Conservation (phyloP, 2,797 vertebrate genomes). For the Spheniscus humboldti region DNA sequence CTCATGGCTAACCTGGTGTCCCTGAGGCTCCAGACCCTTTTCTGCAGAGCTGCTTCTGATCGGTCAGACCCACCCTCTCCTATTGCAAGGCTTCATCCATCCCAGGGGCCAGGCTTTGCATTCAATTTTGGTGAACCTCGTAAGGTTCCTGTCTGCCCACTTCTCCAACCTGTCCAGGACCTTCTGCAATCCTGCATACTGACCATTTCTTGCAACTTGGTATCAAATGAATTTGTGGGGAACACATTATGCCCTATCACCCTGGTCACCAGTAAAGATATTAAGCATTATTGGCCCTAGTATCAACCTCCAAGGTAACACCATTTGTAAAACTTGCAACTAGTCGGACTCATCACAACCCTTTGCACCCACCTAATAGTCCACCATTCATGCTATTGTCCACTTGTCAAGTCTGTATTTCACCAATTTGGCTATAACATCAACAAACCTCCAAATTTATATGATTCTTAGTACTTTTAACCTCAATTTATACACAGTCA, state of each 20-base stretch:
- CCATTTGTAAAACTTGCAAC: not conserved
- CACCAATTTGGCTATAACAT: not conserved
- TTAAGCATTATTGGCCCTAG: not conserved
- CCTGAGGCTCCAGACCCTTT: not conserved
- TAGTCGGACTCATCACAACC: not conserved
- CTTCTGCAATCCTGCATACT: not conserved
- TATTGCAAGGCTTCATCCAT: not conserved
- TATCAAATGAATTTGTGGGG: not conserved
- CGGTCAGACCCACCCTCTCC: not conserved
- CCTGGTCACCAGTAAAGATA: not conserved
- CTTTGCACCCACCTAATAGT: fast-evolving
- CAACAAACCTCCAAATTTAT: not conserved
- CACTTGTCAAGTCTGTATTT: not conserved
- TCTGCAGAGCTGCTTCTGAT: not conserved
- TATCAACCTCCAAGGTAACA: not conserved
- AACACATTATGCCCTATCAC: not conserved
- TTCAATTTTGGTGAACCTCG: not conserved
- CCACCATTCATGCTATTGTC: not conserved
- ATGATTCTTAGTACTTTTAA: not conserved
- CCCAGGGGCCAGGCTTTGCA: not conserved
- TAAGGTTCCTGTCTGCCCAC: not conserved
- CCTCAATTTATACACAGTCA: not conserved
- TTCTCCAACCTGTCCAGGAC: not conserved
- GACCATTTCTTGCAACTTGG: not conserved
- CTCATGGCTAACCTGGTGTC: too few species aligned